phyloP scores from a whole-genome alignment of 1,140 invertebrate species.

The Bombus pascuorum region DNA sequence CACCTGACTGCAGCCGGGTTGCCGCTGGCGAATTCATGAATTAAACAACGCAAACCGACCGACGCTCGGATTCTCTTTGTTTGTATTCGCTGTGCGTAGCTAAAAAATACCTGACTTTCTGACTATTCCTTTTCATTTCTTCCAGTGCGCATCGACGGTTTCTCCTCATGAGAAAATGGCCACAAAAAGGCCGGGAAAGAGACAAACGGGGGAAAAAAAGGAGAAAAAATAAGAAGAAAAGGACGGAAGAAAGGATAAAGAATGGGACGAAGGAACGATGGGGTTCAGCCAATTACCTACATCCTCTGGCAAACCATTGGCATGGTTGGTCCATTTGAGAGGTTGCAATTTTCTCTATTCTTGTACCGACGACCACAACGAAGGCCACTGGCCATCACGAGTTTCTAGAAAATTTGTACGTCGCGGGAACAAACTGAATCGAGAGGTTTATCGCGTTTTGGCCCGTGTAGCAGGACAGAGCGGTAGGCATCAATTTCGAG shows the following conservation, averaged over 20 bases:
- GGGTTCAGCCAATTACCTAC: conserved; percentile 53
- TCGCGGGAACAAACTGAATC: too few species aligned
- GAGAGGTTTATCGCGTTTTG: conserved; percentile 27
- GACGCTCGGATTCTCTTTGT: neutral
- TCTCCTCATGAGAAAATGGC: neutral
- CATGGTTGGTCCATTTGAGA: conserved; percentile 31
- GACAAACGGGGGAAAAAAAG: neutral
- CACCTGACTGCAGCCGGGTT: neutral
- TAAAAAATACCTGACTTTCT: conserved; percentile 16
- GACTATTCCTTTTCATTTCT: neutral
- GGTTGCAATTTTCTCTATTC: conserved; percentile 36
- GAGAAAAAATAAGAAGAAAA: neutral
- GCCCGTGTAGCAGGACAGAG: neutral
- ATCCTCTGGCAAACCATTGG: neutral
- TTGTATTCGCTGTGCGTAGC: conserved; percentile 11
- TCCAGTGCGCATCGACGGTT: neutral
- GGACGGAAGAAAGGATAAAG: neutral
- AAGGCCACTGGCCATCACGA: neutral
- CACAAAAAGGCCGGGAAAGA: neutral
- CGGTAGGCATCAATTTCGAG: conserved; percentile 30
- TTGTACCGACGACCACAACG: neutral
- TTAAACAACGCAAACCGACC: conserved; percentile 48
- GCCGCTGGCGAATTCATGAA: conserved; percentile 56
- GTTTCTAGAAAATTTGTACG: neutral
- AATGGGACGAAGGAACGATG: neutral